These are phyloP conservation scores for Iguana delicatissima DNA, from an alignment of 2,797 vertebrate genomes.

Conservation along the genomic window DNA sequence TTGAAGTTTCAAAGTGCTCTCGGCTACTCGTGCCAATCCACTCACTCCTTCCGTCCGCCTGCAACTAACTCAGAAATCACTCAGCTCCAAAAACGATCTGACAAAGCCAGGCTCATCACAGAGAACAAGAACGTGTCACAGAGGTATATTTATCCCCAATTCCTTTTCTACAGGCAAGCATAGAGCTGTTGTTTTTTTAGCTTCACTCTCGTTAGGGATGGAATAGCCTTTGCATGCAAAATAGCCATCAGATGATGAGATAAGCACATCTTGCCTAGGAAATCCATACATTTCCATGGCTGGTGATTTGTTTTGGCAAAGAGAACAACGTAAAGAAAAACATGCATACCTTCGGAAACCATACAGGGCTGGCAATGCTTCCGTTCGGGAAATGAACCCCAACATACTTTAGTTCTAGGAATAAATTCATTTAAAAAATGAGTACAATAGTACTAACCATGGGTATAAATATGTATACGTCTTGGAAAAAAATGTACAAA, in stretches of 20 bases:
- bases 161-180: not conserved
- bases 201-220: not conserved
- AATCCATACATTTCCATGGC: not conserved
- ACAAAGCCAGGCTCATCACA: not conserved
- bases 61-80: constrained; percentile 32
- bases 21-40: constrained; percentile 9
- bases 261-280: not conserved
- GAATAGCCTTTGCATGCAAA: not conserved
- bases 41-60: constrained; percentile 29
- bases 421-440: not conserved
- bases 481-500: not conserved
- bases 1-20: constrained; percentile 16
- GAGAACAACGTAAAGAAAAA: not conserved
- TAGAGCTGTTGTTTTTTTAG: not conserved
- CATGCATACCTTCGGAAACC: not conserved
- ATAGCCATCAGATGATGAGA: not conserved
- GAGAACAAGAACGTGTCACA: not conserved
- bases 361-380: not conserved
- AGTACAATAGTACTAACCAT: not conserved
- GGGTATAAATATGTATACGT: no score
- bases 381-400: not conserved
- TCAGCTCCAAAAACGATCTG: constrained; percentile 9
- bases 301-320: not conserved
- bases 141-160: not conserved
- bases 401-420: not conserved